A percentile compares a stretch with the other conserved stretches of the same genome.
Conservation (phyloP, 2,888 invertebrate genomes). For the Hofmannophila pseudospretella region DNA sequence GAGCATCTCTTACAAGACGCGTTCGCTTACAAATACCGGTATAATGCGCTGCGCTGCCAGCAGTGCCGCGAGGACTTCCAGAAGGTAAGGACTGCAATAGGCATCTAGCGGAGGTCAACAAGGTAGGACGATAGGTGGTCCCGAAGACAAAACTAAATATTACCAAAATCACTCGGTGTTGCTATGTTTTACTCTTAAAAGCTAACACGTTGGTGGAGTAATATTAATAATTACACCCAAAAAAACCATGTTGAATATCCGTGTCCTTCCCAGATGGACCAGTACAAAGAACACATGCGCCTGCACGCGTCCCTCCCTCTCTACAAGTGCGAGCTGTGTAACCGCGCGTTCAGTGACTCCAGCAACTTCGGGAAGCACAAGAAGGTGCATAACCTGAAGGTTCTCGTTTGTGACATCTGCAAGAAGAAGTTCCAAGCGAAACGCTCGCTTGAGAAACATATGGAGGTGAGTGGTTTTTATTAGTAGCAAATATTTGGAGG, state of each 20-base stretch:
- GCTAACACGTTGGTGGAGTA: too few species aligned
- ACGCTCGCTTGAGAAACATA: slow-evolving; percentile 29
- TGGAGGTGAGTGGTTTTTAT: too few species aligned
- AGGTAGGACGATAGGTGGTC: too few species aligned
- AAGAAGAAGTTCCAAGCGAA: slow-evolving; percentile 45
- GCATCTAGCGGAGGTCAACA: too few species aligned
- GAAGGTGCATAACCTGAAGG: slow-evolving; percentile 46
- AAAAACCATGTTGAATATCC: too few species aligned
- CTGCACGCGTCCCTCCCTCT: slow-evolving; percentile 45
- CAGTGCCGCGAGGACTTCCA: not conserved
- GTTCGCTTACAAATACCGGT: slow-evolving; percentile 4
- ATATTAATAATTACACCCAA: too few species aligned
- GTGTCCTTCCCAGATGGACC: slow-evolving; percentile 8
- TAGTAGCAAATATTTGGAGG: too few species aligned
- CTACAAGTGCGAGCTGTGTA: slow-evolving; percentile 47
- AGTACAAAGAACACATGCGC: slow-evolving; percentile 52
- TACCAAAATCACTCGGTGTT: too few species aligned
- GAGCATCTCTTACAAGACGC: slow-evolving; percentile 54
- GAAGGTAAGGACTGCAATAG: not conserved
- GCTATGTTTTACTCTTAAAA: too few species aligned
- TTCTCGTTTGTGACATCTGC: slow-evolving; percentile 43
- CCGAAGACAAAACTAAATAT: too few species aligned
- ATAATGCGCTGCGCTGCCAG: slow-evolving; percentile 16
- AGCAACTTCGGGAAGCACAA: slow-evolving; percentile 65
- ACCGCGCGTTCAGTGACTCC: slow-evolving; percentile 53